Evolutionary conservation across 2,797 vertebrate genomes (phyloP).

Genomic region (Balearica regulorum): DNA sequence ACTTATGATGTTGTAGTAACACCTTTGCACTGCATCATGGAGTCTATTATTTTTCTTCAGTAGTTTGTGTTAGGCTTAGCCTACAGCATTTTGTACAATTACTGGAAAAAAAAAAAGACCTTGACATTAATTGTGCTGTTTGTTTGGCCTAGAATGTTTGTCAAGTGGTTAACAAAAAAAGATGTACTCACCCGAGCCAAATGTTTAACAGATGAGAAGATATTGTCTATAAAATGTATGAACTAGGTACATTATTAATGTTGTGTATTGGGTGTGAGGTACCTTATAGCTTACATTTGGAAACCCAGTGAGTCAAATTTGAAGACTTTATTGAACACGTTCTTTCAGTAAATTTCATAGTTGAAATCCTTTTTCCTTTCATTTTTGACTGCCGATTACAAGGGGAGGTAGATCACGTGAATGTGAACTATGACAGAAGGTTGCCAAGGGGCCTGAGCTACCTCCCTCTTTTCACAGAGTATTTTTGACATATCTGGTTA

Average conservation of each 20-base stretch:
- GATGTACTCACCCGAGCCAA: slow-evolving; percentile 68
- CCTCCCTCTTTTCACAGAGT: slow-evolving; percentile 67
- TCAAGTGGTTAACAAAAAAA: slow-evolving; percentile 61
- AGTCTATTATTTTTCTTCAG: slow-evolving; percentile 59
- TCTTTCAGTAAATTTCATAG: slow-evolving; percentile 41
- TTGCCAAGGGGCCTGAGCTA: slow-evolving; percentile 64
- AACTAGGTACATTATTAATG: slow-evolving; percentile 65
- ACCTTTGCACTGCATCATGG: slow-evolving; percentile 63
- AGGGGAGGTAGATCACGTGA: slow-evolving; percentile 58
- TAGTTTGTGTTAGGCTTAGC: slow-evolving; percentile 74
- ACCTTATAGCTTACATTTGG: slow-evolving; percentile 60
- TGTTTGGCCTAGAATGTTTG: slow-evolving; percentile 74
- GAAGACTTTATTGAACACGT: slow-evolving; percentile 17
- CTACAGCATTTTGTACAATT: slow-evolving; percentile 67
- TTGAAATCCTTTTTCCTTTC: slow-evolving; percentile 38
- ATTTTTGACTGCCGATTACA: slow-evolving; percentile 33
- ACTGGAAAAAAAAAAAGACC: slow-evolving; percentile 48
- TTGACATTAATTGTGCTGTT: slow-evolving; percentile 67
- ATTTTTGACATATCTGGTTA: slow-evolving; percentile 65
- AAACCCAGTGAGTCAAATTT: slow-evolving; percentile 30
- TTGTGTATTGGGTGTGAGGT: slow-evolving; percentile 62
- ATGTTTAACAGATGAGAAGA: slow-evolving; percentile 62
- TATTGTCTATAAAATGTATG: slow-evolving; percentile 63
- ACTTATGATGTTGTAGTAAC: slow-evolving; percentile 44
- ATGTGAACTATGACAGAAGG: slow-evolving; percentile 26